Base-by-base conservation (phyloP, 2,113 vertebrate species). In the Tonatia bakeri region DNA sequence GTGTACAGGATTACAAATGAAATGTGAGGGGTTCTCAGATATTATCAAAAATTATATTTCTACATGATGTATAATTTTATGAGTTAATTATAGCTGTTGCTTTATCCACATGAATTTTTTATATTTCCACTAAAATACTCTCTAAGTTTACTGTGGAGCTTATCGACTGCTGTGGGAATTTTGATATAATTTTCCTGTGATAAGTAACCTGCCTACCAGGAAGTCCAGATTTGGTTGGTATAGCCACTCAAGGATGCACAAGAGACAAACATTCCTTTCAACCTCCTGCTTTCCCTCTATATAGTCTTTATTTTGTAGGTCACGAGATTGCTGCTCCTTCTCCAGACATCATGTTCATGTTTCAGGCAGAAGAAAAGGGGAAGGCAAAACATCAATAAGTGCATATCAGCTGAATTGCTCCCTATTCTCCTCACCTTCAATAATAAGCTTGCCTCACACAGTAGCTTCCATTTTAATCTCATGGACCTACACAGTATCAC, bases 61-160 rank as follows among this genome's bases (percentile, higher is more conserved):
- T 77, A 22, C 4, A 5, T 81, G 4, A 82, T 76, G 45, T 54
- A 36, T 56, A 73, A 54, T 36, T 87, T 83, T 87, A 80, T 87
- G 19, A 77, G 4, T 77, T 90, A 72, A 75, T 87, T 75, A 2
- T 52, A 40, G 36, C 31, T 33, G 7, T 36, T 88, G 31, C 15
- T 61, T 72, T 73, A 77, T 7, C 19, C 67, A 73, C 61, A 22
- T 50, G 43, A 52, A n/a, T 84, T 90, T 93, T 94, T 4, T 5
- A 19, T 94, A 47, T 72, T 96, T 97, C 45, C 28, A 59, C 33
- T 83, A 76, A 52, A 76, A 54, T 87, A 50, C 5, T 96, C 12
- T 76, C 36, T 90, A 76, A 26, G 94, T 91, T 64, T 47, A 77
- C 61, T 91, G 1, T 87, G 38, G n/a, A 61, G 28, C 17, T 80